Conservation (phyloP, 92 coral and sea anemone genomes). For the Parazoanthus atlanticus region DNA sequence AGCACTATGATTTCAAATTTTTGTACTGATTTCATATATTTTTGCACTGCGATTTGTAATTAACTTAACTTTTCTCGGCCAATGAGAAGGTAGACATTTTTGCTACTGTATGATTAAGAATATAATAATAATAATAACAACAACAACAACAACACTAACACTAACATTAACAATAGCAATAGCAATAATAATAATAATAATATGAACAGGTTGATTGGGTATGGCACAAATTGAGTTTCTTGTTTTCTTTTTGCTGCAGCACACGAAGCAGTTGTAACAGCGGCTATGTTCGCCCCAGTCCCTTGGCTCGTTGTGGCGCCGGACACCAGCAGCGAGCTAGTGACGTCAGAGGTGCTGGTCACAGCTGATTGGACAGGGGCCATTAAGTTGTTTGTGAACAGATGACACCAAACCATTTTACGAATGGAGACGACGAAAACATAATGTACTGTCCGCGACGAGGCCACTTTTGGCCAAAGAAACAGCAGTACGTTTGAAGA, state of each 20-base stretch:
- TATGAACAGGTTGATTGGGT: not conserved
- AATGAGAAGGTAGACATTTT: no score
- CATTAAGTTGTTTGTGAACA: constrained; percentile 92
- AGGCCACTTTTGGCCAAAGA: not conserved
- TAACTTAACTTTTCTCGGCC: no score
- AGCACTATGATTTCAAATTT: no score
- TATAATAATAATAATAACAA: not conserved
- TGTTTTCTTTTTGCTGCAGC: constrained; percentile 57
- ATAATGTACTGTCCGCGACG: not conserved
- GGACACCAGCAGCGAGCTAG: constrained; percentile 80
- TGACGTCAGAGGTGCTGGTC: constrained; percentile 95
- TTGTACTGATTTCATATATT: no score
- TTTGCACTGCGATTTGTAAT: no score
- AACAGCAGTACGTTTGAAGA: not conserved
- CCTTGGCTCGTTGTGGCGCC: constrained; percentile 97
- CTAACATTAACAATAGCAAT: not conserved
- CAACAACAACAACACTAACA: not conserved
- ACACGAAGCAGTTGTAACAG: constrained; percentile 96
- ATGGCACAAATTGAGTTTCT: not conserved
- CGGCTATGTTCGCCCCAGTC: constrained; percentile 98
- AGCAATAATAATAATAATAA: no score
- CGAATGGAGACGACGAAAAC: not conserved
- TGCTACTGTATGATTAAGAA: no score
- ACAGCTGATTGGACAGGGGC: constrained; percentile 99
- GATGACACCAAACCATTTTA: constrained; percentile 60